phyloP scores from a whole-genome alignment of 2,797 vertebrate species.

The Muscicapa comitata region DNA sequence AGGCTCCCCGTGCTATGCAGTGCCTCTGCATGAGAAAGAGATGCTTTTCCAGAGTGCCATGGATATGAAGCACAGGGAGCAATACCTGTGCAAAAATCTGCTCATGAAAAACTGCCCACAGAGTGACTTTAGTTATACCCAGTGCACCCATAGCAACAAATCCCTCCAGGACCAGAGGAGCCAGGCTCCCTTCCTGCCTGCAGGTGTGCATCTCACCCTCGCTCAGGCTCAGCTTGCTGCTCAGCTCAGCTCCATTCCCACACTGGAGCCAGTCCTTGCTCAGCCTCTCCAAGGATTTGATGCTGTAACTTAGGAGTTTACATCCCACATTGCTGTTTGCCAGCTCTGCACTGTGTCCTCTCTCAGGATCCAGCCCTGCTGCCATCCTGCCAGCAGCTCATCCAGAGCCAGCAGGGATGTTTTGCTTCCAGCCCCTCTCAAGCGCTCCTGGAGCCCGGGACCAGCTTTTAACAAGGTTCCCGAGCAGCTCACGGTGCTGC shows the following conservation, averaged over 20 bases:
- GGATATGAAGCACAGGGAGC: accelerated
- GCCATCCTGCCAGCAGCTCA: background rate
- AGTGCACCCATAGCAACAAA: background rate
- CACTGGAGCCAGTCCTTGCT: background rate
- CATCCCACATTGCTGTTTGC: background rate
- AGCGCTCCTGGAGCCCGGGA: background rate
- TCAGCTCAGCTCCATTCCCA: background rate
- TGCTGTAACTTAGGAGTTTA: background rate
- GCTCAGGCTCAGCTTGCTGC: accelerated
- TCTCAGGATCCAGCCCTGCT: background rate
- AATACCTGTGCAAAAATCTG: accelerated
- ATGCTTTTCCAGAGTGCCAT: background rate
- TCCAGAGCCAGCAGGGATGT: background rate
- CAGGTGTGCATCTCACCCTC: background rate
- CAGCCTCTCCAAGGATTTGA: background rate
- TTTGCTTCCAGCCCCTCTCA: background rate
- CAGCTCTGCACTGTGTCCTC: background rate
- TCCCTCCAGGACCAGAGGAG: background rate
- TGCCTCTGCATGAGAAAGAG: background rate
- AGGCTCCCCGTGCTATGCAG: accelerated
- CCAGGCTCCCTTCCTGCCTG: background rate
- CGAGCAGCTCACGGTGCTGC: background rate
- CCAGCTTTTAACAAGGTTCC: background rate
- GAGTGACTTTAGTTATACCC: background rate
- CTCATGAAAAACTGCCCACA: accelerated